Percentiles rank a stretch among this genome's conserved stretches.
Evolutionary conservation across 2,113 vertebrate genomes (phyloP).

Genomic region (Clupea harengus): DNA sequence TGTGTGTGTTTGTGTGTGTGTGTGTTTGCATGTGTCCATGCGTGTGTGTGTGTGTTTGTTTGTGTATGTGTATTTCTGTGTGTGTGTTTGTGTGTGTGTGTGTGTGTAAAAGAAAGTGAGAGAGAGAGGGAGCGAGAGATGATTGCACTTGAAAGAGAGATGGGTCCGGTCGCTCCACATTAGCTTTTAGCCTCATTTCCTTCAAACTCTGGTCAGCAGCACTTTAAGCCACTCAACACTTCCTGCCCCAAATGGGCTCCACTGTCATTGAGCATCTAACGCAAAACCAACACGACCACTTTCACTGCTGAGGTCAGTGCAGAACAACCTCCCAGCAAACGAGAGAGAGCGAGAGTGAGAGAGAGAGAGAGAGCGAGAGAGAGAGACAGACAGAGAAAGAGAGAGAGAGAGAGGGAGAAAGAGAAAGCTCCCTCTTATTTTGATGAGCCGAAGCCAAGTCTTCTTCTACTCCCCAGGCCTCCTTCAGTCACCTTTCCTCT

Average conservation of each 20-base stretch:
- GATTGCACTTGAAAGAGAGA: not conserved
- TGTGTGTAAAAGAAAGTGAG: too few species aligned
- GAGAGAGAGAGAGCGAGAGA: too few species aligned
- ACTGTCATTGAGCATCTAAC: slow-evolving; percentile 1
- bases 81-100: not conserved
- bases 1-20: not conserved
- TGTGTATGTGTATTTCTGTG: not conserved
- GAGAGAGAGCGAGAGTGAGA: not conserved
- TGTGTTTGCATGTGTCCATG: not conserved
- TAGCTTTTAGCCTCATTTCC: slow-evolving; percentile 15
- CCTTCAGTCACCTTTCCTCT: slow-evolving; percentile 13
- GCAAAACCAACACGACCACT: not conserved
- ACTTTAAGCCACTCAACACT: slow-evolving; percentile 15
- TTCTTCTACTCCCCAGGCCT: not conserved
- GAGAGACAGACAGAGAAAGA: too few species aligned
- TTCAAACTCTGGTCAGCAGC: slow-evolving; percentile 7
- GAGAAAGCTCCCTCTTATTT: not conserved
- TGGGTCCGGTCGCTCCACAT: not conserved
- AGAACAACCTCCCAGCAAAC: not conserved
- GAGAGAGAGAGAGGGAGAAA: not conserved
- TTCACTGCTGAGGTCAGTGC: not conserved
- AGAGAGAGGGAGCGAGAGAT: not conserved
- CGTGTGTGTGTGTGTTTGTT: not conserved
- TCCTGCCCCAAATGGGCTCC: slow-evolving; percentile 10
- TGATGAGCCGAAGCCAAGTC: not conserved